Base-by-base conservation (phyloP, 1,140 invertebrate genomes). In the Ips nitidus region DNA sequence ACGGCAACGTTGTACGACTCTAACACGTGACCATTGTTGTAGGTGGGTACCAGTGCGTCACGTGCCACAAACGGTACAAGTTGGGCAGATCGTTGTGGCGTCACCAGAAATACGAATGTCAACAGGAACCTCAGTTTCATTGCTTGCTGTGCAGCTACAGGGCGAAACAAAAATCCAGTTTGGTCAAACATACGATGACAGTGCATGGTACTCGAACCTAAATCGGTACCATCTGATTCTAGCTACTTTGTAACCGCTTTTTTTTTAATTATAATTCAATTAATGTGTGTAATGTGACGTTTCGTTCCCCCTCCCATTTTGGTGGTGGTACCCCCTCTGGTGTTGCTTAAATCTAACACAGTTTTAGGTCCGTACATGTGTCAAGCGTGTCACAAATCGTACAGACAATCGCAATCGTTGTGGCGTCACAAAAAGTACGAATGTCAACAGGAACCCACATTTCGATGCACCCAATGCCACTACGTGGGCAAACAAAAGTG, bases 41-140 rank as follows among this genome's bases (percentile, higher is more conserved):
- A 8, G 0, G 22, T 3, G 36, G 5, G 45, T 39, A 22, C 22
- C 79, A 81, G 66, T 87, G 59, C 41, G 3, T 36, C n/a, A 64
- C 8, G n/a, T 69, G 60, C 59, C 8, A 36, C 67, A 52, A 56
- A 38, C 1, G 3, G 6, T 69, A 69, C 60, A 42, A 22, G 36
- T 40, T 86, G 75, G 84, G 83, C 57, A 81, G 81, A 63, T 85
- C 84, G 6, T 72, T 87, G 3, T 76, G 80, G 6, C 83, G 83
- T 2, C 84, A 86, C 71, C 67, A 82, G 45, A 80, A 79, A 22
- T 84, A 81, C 72, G 83, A 85, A 71, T 86, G 84, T 70, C 83
- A 83, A 0, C 81, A 82, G 52, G 81, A 83, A 64, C 81, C 83
- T 57, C 80, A 79, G 68, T 84, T 81, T 73, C 73, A 79, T 52